These are phyloP conservation scores for Tetramorium parvispinum DNA, from an alignment of 1,140 invertebrate genomes.

Conservation along the genomic window DNA sequence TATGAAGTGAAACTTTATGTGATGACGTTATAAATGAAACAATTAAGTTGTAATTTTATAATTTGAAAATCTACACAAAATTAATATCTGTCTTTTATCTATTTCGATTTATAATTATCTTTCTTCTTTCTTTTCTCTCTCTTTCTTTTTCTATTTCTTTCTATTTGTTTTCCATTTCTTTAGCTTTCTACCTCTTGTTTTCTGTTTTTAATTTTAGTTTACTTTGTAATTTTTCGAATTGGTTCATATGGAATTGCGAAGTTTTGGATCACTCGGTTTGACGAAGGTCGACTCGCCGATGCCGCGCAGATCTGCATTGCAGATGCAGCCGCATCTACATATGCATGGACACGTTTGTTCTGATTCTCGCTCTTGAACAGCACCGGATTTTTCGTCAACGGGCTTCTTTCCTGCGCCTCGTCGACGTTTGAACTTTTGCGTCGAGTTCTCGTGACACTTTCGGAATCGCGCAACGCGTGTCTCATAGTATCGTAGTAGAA, in stretches of 20 bases:
- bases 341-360: conserved; percentile 71
- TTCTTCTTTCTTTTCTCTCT: neutral
- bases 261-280: conserved; percentile 22
- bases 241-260: conserved; percentile 7
- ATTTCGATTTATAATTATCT: neutral
- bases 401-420: neutral
- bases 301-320: conserved; percentile 70
- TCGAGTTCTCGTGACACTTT: conserved; percentile 11
- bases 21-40: neutral
- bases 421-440: conserved; percentile 30
- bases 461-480: neutral
- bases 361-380: conserved; percentile 64
- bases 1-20: neutral
- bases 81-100: neutral
- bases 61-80: neutral
- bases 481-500: neutral
- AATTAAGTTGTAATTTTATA: neutral
- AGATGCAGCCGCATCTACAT: conserved; percentile 70
- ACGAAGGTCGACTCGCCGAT: conserved; percentile 47
- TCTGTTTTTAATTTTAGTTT: neutral
- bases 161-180: neutral
- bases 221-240: conserved; percentile 39
- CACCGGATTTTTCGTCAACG: conserved; percentile 41
- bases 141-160: neutral
- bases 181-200: neutral